A percentile compares a stretch with the other conserved stretches of the same genome.
Evolutionary conservation across 2,888 invertebrate genomes (phyloP).

Genomic region (Villa cingulata): DNA sequence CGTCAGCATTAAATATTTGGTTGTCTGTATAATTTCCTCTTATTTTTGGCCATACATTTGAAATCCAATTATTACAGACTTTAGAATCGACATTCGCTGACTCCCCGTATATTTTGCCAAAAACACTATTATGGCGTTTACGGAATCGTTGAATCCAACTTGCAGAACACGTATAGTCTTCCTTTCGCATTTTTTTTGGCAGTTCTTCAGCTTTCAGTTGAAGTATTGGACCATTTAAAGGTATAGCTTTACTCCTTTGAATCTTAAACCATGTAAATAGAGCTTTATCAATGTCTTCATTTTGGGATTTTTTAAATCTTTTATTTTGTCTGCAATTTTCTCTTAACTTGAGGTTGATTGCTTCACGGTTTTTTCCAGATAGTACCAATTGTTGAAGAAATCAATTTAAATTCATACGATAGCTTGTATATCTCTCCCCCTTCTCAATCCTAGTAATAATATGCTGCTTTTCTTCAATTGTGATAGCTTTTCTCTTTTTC

Average conservation of each 20-base stretch:
- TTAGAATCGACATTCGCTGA: not conserved
- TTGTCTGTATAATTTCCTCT: too few species aligned
- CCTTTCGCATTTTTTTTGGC: not conserved
- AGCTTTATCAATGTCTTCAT: not conserved
- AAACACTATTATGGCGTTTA: not conserved
- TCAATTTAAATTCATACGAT: too few species aligned
- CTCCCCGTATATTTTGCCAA: not conserved
- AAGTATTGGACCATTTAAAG: constrained; percentile 8
- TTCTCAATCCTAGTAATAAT: too few species aligned
- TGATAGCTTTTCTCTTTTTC: too few species aligned
- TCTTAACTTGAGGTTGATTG: too few species aligned
- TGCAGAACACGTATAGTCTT: constrained; percentile 4
- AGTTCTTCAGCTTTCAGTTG: constrained; percentile 7
- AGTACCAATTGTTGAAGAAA: too few species aligned
- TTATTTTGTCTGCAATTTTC: not conserved
- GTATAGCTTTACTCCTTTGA: constrained; percentile 4
- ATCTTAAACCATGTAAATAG: constrained; percentile 5
- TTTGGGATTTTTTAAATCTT: not conserved
- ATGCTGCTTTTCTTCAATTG: too few species aligned
- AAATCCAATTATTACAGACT: too few species aligned
- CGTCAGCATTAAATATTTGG: constrained; percentile 9
- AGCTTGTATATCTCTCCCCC: too few species aligned
- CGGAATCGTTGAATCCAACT: constrained; percentile 1
- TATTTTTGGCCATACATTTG: too few species aligned
- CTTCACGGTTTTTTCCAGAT: too few species aligned